A percentile compares a stretch with the other conserved stretches of the same genome.
These are phyloP conservation scores for Lydus trimaculatus DNA, from an alignment of 2,888 invertebrate species.

Conservation along the genomic window DNA sequence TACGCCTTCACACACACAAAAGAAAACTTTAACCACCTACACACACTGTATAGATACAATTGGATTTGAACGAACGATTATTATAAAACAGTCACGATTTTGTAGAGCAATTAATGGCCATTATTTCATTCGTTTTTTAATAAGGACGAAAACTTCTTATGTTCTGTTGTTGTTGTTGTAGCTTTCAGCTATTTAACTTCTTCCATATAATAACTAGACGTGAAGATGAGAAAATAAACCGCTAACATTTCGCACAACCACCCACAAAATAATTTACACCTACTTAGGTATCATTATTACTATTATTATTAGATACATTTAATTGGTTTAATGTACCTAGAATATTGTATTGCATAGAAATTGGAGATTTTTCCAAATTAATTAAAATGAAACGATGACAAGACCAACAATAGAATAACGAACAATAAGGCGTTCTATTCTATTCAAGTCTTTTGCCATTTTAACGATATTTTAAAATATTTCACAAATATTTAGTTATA, in stretches of 20 bases:
- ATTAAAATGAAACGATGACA: too few relatives aligned
- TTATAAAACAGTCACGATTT: constrained; percentile 3
- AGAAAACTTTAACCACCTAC: background rate
- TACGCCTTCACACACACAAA: background rate
- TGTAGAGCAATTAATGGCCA: background rate
- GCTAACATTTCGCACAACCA: background rate
- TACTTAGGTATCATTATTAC: too few relatives aligned
- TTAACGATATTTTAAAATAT: too few relatives aligned
- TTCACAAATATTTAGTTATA: background rate
- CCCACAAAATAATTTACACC: background rate
- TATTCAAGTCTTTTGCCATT: too few relatives aligned
- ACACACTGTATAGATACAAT: background rate
- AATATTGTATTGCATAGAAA: too few relatives aligned
- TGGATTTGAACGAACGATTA: background rate
- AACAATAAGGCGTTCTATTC: too few relatives aligned
- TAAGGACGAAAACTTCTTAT: too few relatives aligned
- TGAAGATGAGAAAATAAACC: background rate
- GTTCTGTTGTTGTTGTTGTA: too few relatives aligned
- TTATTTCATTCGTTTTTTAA: background rate
- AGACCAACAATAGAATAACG: too few relatives aligned
- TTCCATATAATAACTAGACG: background rate
- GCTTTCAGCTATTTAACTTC: background rate
- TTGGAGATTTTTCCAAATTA: too few relatives aligned
- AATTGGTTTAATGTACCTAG: too few relatives aligned
- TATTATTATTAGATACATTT: background rate